Conservation (phyloP, 2,797 vertebrate species). For the Paguma larvata region DNA sequence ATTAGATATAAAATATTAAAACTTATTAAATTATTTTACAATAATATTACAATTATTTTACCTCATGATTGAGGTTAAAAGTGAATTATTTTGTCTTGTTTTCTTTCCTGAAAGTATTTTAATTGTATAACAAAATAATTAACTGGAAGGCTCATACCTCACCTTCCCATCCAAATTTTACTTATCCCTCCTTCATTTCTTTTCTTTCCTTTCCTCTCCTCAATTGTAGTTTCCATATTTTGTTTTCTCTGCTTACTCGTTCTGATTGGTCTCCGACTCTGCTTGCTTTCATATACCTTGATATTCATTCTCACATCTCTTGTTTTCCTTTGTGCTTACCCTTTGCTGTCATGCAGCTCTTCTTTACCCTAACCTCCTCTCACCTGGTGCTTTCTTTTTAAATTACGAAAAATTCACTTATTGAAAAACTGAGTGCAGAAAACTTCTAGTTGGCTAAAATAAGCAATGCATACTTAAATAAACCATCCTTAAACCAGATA, state of each 20-base stretch:
- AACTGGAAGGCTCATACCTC: neutral
- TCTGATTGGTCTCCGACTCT: neutral
- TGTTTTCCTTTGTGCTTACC: neutral
- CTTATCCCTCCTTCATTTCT: neutral
- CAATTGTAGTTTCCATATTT: neutral
- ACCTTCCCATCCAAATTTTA: neutral
- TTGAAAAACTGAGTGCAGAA: constrained; percentile 23
- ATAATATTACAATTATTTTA: too few relatives aligned
- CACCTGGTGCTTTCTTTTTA: neutral
- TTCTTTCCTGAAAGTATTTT: constrained; percentile 55
- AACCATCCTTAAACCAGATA: neutral
- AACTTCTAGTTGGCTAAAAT: neutral
- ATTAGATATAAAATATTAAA: neutral
- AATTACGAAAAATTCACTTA: neutral
- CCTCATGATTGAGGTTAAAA: neutral
- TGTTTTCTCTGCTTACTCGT: neutral
- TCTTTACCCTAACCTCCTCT: neutral
- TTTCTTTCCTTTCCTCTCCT: neutral
- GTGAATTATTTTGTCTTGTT: neutral
- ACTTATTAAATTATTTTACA: neutral
- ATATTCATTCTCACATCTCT: neutral
- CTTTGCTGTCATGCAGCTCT: neutral
- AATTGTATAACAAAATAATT: constrained; percentile 30
- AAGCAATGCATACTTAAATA: neutral
- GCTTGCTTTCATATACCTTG: neutral